phyloP scores from a whole-genome alignment of 1,140 invertebrate genomes.

The Drosophila ohnishii region DNA sequence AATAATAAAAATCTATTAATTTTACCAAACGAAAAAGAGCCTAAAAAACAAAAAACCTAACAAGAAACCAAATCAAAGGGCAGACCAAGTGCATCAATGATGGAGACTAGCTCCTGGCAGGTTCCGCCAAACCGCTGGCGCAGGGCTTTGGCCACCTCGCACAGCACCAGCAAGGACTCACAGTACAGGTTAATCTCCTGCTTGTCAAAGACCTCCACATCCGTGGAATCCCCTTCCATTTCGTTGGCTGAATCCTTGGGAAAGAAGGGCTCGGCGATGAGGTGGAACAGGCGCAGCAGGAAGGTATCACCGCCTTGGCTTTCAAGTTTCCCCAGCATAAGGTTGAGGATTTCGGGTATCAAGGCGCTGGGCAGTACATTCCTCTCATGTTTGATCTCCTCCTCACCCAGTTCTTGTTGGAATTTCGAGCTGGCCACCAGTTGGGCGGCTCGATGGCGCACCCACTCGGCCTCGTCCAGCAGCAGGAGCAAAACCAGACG shows the following conservation, averaged over 20 bases:
- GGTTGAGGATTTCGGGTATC: slow-evolving; percentile 36
- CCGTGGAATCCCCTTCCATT: not conserved
- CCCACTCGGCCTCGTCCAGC: slow-evolving; percentile 68
- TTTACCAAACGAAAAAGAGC: too few relatives aligned
- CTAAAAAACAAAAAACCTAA: too few relatives aligned
- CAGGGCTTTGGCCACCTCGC: slow-evolving; percentile 13
- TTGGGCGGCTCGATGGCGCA: slow-evolving; percentile 57
- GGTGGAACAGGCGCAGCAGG: slow-evolving; percentile 47
- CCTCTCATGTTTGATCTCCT: not conserved
- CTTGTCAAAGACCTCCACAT: slow-evolving; percentile 69
- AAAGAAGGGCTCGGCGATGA: slow-evolving; percentile 49
- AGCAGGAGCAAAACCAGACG: slow-evolving; percentile 62
- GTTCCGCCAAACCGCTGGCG: not conserved
- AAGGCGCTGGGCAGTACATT: slow-evolving; percentile 51
- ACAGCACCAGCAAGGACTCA: slow-evolving; percentile 52
- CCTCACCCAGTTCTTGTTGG: not conserved
- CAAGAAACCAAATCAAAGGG: not conserved
- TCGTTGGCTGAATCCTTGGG: not conserved
- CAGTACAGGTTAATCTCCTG: slow-evolving; percentile 71
- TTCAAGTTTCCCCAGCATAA: slow-evolving; percentile 23
- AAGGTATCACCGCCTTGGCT: slow-evolving; percentile 7
- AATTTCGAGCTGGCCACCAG: slow-evolving; percentile 34
- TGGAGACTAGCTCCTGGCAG: not conserved
- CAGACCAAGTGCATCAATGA: slow-evolving; percentile 4
- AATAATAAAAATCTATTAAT: too few relatives aligned